These are phyloP conservation scores for Barbus barbus DNA, from an alignment of 2,113 vertebrate species.

Conservation along the genomic window DNA sequence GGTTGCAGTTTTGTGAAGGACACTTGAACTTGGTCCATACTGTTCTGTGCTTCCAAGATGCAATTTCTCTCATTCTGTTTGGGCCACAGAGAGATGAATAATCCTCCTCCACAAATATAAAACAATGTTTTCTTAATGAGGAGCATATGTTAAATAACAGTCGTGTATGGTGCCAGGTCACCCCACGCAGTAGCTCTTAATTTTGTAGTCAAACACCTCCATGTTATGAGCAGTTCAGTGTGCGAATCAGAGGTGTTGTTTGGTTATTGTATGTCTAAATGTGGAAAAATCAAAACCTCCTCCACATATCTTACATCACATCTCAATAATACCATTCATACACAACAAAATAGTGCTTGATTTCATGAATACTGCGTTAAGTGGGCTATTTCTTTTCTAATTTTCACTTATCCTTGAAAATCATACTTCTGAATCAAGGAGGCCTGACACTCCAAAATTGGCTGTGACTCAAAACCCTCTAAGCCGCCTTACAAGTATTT, in stretches of 20 bases:
- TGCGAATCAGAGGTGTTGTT: slow-evolving; percentile 30
- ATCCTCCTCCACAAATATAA: not conserved
- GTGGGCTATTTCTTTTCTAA: not conserved
- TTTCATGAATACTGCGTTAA: not conserved
- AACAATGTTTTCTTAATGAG: slow-evolving; percentile 4
- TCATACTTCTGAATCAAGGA: not conserved
- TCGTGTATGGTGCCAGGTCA: not conserved
- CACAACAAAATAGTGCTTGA: not conserved
- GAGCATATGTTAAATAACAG: not conserved
- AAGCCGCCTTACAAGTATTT: not conserved
- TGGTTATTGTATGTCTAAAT: slow-evolving; percentile 27
- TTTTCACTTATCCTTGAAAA: not conserved
- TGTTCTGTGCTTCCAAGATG: slow-evolving; percentile 46
- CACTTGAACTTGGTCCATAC: slow-evolving; percentile 49
- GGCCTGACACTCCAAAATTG: not conserved
- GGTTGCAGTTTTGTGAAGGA: slow-evolving; percentile 45
- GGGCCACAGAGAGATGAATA: slow-evolving; percentile 55
- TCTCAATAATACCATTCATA: not conserved
- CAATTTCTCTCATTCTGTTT: slow-evolving; percentile 59
- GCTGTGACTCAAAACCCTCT: not conserved
- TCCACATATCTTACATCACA: slow-evolving; percentile 14
- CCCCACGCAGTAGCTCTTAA: not conserved
- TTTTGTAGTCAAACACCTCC: slow-evolving; percentile 1
- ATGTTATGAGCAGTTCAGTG: not conserved
- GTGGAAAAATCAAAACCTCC: slow-evolving; percentile 8